Conservation (phyloP, 2,113 vertebrate genomes). For the Leptodactylus fuscus region DNA sequence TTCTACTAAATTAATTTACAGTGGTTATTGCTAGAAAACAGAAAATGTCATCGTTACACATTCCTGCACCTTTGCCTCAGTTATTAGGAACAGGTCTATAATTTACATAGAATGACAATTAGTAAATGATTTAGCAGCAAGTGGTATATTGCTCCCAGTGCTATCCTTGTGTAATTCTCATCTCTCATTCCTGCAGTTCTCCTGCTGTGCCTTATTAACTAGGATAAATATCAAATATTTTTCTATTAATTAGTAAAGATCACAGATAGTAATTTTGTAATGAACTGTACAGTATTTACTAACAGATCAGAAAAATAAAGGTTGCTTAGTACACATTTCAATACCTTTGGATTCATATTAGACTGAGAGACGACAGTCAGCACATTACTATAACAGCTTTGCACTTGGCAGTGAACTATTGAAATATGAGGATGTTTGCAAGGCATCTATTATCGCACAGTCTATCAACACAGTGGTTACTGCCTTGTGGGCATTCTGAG, state of each 20-base stretch:
- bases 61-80: background rate
- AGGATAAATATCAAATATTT: background rate
- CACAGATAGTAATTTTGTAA: background rate
- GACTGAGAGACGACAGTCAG: background rate
- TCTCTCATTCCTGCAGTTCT: background rate
- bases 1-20: background rate
- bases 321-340: background rate
- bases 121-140: slow-evolving; percentile 13
- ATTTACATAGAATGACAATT: background rate
- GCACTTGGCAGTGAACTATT: background rate
- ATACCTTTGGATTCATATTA: background rate
- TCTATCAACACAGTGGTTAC: background rate
- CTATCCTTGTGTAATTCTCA: background rate
- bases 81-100: background rate
- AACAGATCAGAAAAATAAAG: background rate
- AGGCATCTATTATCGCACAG: background rate
- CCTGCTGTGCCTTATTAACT: background rate
- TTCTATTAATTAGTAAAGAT: slow-evolving; percentile 6
- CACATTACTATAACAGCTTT: background rate
- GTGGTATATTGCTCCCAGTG: background rate
- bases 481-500: background rate
- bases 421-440: background rate
- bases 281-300: background rate
- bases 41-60: background rate
- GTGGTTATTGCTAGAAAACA: slow-evolving; percentile 8